Evolutionary conservation across 2,113 vertebrate genomes (phyloP).

Genomic region (Orientallactaga bullata): DNA sequence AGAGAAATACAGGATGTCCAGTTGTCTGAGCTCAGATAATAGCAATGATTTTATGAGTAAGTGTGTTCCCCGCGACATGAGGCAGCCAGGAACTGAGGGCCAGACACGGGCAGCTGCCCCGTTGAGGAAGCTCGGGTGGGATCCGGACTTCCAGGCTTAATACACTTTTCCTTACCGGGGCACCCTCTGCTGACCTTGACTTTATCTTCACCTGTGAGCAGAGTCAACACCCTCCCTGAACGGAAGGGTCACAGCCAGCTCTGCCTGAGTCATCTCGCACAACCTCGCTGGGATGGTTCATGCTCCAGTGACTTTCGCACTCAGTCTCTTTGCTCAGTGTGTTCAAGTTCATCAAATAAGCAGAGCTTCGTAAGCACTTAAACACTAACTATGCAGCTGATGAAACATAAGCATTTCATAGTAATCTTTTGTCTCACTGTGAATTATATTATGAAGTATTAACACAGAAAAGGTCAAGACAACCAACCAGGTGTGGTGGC

Average conservation of each 20-base stretch:
- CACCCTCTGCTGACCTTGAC: background rate
- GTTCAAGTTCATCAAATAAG: background rate
- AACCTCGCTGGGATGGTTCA: no score
- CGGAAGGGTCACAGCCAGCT: rapidly evolving
- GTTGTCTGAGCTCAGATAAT: background rate
- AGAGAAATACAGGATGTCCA: background rate
- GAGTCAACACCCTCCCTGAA: background rate
- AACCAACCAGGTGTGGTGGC: no score
- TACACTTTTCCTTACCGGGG: background rate
- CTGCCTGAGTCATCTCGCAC: background rate
- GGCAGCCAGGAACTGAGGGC: background rate
- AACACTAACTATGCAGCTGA: background rate
- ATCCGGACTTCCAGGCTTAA: background rate
- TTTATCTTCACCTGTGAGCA: background rate
- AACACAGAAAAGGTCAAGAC: background rate
- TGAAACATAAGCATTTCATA: background rate
- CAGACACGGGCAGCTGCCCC: rapidly evolving
- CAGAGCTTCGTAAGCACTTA: background rate
- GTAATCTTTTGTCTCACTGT: background rate
- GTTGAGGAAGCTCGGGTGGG: rapidly evolving
- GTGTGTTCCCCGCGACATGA: background rate
- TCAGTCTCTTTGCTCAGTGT: no score
- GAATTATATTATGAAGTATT: background rate
- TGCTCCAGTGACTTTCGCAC: no score
- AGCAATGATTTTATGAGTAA: background rate